Conservation (phyloP, 2,888 invertebrate species). For the Luffia ferchaultella region DNA sequence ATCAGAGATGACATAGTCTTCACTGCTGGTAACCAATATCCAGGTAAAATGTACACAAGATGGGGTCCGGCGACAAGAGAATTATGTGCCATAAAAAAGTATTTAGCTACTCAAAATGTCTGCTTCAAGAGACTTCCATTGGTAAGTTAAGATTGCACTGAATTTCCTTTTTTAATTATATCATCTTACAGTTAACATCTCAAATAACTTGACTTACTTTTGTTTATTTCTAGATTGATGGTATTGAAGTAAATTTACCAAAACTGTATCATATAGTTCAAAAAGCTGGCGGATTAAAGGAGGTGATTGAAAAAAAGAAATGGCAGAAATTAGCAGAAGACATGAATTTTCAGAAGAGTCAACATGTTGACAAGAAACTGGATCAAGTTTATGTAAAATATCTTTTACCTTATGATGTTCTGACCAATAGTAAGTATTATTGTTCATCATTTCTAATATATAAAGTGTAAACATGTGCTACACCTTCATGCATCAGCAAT, state of each 20-base stretch:
- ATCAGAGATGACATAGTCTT: slow-evolving; percentile 84
- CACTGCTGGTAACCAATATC: slow-evolving; percentile 88
- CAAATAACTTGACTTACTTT: neutral
- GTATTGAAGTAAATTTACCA: slow-evolving; percentile 90
- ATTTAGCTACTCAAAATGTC: slow-evolving; percentile 80
- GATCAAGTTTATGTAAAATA: slow-evolving; percentile 93
- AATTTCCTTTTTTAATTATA: too few species aligned
- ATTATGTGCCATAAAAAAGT: slow-evolving; percentile 83
- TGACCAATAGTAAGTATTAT: slow-evolving; percentile 70
- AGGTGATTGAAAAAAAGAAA: slow-evolving; percentile 86
- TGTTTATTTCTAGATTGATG: slow-evolving; percentile 72
- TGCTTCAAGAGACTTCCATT: slow-evolving; percentile 78
- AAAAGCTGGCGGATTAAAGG: slow-evolving; percentile 83
- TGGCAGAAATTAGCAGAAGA: slow-evolving; percentile 90
- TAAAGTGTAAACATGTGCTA: neutral
- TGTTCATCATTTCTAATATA: neutral
- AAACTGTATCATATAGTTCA: slow-evolving; percentile 87
- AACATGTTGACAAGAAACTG: slow-evolving; percentile 82
- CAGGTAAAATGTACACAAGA: slow-evolving; percentile 84
- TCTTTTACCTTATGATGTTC: slow-evolving; percentile 86
- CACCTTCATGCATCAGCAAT: too few species aligned
- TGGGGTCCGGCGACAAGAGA: slow-evolving; percentile 91
- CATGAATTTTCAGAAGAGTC: slow-evolving; percentile 84
- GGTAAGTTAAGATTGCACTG: slow-evolving; percentile 57
- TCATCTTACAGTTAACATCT: too few species aligned